Base-by-base conservation (phyloP, 92 coral and sea anemone species). In the Bergia puertoricense region DNA sequence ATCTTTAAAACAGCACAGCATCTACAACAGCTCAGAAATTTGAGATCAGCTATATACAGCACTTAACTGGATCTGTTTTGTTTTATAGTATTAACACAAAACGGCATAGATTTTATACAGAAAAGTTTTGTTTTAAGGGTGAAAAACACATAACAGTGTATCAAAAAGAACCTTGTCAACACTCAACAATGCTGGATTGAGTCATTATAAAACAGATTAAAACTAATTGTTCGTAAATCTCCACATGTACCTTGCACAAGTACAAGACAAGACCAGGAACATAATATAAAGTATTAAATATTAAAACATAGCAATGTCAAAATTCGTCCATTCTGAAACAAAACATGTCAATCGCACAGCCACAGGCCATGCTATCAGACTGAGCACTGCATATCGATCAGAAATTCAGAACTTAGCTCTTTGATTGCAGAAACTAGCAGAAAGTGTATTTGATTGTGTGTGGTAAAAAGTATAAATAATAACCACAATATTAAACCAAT, bases 31-130 rank as follows among this genome's bases (percentile, higher is more conserved):
- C 57, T 77, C 81, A 44, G 59, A 77, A 77, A 48, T 46, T 77
- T 77, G 81, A 77, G 81, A 77, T 77, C 81, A 77, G 81, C 81
- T 77, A 77, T 77, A 77, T 77, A 77, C 62, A 77, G 57, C 81
- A 77, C 81, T 18, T 77, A 77, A 77, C 81, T 77, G 11, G 40
- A 77, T 57, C 57, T 77, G 56, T 77, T 77, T 77, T 42, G 81
- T 41, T 77, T 77, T 77, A 77, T 77, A 77, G 81, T 44, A 77
- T 77, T 77, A 77, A 77, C 81, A 41, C 81, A 77, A 77, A 77
- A 77, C 54, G 81, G 54, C 81, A 77, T 8, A 77, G 81, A 77
- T 41, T 77, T 77, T 46, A 45, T 77, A 77, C 81, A 77, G 36
- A 77, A 77, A 77, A 46, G 81, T 77, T 77, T 77, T 77, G 81